phyloP scores from a whole-genome alignment of 2,888 invertebrate genomes.

The Dolichopus griseipennis region DNA sequence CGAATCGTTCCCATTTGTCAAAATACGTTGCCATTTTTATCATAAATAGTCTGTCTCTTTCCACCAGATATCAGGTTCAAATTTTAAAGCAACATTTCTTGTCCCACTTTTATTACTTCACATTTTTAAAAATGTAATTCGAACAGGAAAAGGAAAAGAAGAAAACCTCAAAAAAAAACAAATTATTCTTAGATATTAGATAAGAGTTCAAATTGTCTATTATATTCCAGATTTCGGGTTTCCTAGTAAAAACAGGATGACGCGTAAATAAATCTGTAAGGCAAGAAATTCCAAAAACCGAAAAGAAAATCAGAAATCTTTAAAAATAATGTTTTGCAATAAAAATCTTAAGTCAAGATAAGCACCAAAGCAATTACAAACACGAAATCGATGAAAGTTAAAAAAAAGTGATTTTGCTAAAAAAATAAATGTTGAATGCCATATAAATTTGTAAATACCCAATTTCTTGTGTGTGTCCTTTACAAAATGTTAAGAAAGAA shows the following conservation, averaged over 20 bases:
- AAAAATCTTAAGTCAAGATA: background rate
- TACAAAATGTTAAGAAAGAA: too few relatives aligned
- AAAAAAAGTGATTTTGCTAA: background rate
- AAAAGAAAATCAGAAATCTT: background rate
- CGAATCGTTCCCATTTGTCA: too few relatives aligned
- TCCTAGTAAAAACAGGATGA: background rate
- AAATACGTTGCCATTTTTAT: too few relatives aligned
- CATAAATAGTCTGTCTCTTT: too few relatives aligned
- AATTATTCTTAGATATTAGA: background rate
- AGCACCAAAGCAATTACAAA: background rate
- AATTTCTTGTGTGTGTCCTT: too few relatives aligned
- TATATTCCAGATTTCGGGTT: too few relatives aligned
- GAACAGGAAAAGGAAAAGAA: background rate
- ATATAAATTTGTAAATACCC: too few relatives aligned
- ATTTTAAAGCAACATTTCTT: too few relatives aligned
- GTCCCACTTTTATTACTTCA: too few relatives aligned
- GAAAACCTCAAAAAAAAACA: background rate
- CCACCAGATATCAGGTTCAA: too few relatives aligned
- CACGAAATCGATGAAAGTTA: background rate
- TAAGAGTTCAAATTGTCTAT: background rate
- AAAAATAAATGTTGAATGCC: background rate
- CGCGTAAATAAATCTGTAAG: background rate
- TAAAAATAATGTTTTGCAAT: background rate
- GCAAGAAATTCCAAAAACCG: too few relatives aligned
- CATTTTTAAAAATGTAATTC: background rate